Percentiles rank a stretch among this genome's conserved stretches.
These are phyloP conservation scores for Gerris buenoi DNA, from an alignment of 1,140 invertebrate species.

Conservation along the genomic window DNA sequence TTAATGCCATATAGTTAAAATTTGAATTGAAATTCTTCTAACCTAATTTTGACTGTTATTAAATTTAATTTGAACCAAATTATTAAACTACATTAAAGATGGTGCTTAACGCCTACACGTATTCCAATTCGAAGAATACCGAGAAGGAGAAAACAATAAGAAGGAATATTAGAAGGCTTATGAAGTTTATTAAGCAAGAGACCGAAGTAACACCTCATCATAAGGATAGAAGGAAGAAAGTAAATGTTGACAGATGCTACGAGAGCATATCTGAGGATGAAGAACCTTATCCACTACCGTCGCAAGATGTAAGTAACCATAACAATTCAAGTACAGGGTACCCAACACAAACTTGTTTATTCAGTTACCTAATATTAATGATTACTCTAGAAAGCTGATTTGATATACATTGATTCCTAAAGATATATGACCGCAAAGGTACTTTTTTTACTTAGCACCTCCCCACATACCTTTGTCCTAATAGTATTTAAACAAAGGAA, in stretches of 20 bases:
- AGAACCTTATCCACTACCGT: not conserved
- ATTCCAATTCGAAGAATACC: not conserved
- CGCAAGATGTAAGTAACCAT: not conserved
- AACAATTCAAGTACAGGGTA: no score
- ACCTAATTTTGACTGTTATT: not conserved
- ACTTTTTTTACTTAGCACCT: no score
- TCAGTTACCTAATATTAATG: no score
- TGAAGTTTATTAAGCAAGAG: not conserved
- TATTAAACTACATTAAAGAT: not conserved
- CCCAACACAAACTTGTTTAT: no score
- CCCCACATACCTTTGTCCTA: no score
- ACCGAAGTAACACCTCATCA: not conserved
- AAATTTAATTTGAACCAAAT: not conserved
- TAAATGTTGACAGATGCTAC: not conserved
- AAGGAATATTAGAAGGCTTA: not conserved
- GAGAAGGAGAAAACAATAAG: not conserved
- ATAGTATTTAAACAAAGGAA: no score
- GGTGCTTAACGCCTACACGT: not conserved
- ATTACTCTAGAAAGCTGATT: no score
- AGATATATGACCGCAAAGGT: no score
- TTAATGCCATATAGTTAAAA: not conserved
- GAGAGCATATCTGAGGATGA: not conserved
- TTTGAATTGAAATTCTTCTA: not conserved
- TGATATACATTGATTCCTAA: no score
- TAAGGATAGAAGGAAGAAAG: not conserved